phyloP scores from a whole-genome alignment of 2,888 invertebrate genomes.

The Deilephila porcellus region DNA sequence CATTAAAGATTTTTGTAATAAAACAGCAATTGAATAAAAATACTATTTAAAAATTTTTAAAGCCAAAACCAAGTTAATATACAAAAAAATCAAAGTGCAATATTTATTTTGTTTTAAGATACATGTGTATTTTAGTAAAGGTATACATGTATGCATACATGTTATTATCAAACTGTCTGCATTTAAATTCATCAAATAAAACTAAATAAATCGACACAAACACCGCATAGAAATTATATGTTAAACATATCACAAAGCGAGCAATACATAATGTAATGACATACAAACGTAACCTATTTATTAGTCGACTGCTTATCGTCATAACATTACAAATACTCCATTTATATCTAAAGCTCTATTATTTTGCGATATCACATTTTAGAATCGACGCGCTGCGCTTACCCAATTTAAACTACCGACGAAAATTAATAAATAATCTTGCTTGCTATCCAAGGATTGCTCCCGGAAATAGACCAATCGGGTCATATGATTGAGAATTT shows the following conservation, averaged over 20 bases:
- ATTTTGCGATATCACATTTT: constrained; percentile 17
- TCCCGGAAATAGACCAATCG: too few species aligned
- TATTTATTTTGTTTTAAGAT: too few species aligned
- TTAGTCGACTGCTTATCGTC: constrained; percentile 17
- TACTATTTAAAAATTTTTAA: too few species aligned
- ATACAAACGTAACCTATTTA: constrained; percentile 17
- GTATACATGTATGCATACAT: too few species aligned
- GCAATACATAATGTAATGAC: constrained; percentile 14
- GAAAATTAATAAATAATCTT: too few species aligned
- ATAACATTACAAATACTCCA: constrained; percentile 5
- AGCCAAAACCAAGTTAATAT: too few species aligned
- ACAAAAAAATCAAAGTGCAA: too few species aligned
- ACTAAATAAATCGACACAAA: background rate
- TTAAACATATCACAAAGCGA: constrained; percentile 27
- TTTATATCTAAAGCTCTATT: constrained; percentile 16
- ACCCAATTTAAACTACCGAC: background rate
- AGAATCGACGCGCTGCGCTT: constrained; percentile 1
- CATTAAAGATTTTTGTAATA: too few species aligned
- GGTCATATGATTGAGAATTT: too few species aligned
- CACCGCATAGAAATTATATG: background rate
- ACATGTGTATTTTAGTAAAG: too few species aligned
- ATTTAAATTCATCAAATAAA: background rate
- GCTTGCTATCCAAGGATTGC: too few species aligned
- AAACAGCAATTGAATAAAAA: too few species aligned
- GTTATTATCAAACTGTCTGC: background rate